Evolutionary conservation across 2,888 invertebrate genomes (phyloP), one percentile per base, ranked within the genome.

Genomic region (Clitarchus hookeri): DNA sequence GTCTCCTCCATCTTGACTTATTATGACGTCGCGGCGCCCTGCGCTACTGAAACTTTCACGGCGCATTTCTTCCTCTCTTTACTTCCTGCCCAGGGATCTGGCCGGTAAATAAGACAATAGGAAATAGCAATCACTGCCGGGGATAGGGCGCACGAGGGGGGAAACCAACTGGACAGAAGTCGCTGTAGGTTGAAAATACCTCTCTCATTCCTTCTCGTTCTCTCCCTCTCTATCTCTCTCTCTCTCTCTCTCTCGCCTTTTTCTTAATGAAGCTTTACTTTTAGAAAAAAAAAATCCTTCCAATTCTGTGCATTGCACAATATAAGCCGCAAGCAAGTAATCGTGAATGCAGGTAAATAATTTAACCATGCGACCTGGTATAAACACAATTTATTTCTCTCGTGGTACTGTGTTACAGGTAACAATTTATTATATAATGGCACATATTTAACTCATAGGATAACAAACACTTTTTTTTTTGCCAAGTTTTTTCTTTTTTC

Each of bases 1-100:
- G 65, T n/a, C 65, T 65, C 65, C 65, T 65, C 65, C 65, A 65
- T 65, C 65, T 65, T 65, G 65, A 65, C 65, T 65, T 65, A 65
- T 65, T 65, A 65, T 65, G 65, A 65, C 65, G 65, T 65, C 65
- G 23, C 65, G 23, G 23, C 65, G 23, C 65, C 65, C 65, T 8
- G 65, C 65, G n/a, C 65, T 23, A 65, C 65, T 65, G 65, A 65
- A 65, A 65, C 65, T 65, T 65, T 65, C 65, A 65, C 65, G 65
- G 65, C 65, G n/a, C 65, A n/a, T 65, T n/a, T n/a, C 65, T 65
- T 65, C 65, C n/a, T 65, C 65, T 65, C 65, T 65, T 65, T 65
- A 65, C 65, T n/a, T n/a, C 65, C 65, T n/a, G 8, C 23, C 65
- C 23, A 23, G 65, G 65, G 19, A 65, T 11, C 65, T 65, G 65